A percentile compares a stretch with the other conserved stretches of the same genome.
Evolutionary conservation across 1,140 invertebrate species (phyloP).

Genomic region (Ostrea denselamellosa): DNA sequence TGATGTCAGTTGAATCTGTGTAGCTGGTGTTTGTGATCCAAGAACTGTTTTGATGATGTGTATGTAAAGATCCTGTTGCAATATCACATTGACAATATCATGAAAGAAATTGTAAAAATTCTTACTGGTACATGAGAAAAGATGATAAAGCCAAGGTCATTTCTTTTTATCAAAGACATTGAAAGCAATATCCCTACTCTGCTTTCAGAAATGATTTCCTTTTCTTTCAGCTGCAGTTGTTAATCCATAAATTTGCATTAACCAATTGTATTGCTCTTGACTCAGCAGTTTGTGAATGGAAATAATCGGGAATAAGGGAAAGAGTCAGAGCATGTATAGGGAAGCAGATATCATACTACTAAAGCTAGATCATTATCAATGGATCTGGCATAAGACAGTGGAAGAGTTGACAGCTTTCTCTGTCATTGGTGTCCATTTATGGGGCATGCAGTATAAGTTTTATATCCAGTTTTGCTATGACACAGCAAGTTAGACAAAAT

Average conservation of each 20-base stretch:
- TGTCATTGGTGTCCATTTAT: background rate
- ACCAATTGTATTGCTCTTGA: conserved; percentile 14
- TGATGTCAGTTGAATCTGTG: background rate
- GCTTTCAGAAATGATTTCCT: background rate
- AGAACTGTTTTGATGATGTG: background rate
- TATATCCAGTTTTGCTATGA: background rate
- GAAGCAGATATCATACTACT: background rate
- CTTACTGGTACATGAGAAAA: background rate
- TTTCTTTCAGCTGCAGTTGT: conserved; percentile 20
- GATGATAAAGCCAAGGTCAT: conserved; percentile 11
- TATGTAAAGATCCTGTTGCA: conserved; percentile 16
- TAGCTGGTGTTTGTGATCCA: background rate
- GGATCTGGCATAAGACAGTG: background rate
- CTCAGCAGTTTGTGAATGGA: conserved; percentile 20
- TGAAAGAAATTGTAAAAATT: background rate
- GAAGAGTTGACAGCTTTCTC: conserved; percentile 6
- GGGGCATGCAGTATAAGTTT: background rate
- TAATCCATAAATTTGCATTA: conserved; percentile 18
- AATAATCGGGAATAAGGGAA: background rate
- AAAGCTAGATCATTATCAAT: background rate
- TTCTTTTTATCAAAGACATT: background rate
- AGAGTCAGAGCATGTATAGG: background rate
- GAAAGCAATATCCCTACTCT: background rate
- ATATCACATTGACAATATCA: background rate
- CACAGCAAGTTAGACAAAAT: background rate